A percentile compares a stretch with the other conserved stretches of the same genome.
phyloP scores from a whole-genome alignment of 2,797 vertebrate species.

The Sebastes kiyomatsui region DNA sequence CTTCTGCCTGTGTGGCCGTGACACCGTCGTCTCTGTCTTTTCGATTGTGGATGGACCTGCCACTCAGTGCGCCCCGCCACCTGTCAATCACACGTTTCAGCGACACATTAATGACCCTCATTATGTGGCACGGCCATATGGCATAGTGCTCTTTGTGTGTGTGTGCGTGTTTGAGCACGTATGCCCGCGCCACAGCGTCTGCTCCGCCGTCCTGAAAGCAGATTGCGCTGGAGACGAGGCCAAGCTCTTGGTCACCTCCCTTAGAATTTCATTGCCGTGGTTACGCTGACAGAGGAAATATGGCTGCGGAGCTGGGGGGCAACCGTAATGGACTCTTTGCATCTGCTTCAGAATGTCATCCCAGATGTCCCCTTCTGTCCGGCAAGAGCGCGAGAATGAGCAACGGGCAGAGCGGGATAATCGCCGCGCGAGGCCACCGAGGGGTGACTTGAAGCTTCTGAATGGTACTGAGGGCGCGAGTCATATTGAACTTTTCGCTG shows the following conservation, averaged over 20 bases:
- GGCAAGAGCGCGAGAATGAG: slow-evolving; percentile 41
- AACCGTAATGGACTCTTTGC: slow-evolving; percentile 68
- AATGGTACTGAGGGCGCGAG: neutral
- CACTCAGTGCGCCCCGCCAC: slow-evolving; percentile 57
- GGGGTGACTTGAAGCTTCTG: neutral
- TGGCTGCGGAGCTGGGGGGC: slow-evolving; percentile 56
- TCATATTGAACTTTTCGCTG: slow-evolving; percentile 1
- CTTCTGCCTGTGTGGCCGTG: slow-evolving; percentile 17
- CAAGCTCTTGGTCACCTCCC: slow-evolving; percentile 65
- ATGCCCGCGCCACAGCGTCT: neutral
- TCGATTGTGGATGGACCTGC: slow-evolving; percentile 57
- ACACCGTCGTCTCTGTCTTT: slow-evolving; percentile 49
- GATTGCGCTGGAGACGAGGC: slow-evolving; percentile 72
- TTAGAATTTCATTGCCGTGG: slow-evolving; percentile 54
- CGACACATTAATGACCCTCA: slow-evolving; percentile 74
- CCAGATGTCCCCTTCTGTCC: slow-evolving; percentile 73
- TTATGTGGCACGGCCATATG: slow-evolving; percentile 70
- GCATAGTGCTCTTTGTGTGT: neutral
- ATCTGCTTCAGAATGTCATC: slow-evolving; percentile 73
- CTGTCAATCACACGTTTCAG: slow-evolving; percentile 71
- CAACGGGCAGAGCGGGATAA: slow-evolving; percentile 4
- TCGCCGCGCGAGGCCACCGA: neutral
- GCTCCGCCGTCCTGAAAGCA: slow-evolving; percentile 59
- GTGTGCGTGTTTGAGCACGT: slow-evolving; percentile 8
- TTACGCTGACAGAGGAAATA: slow-evolving; percentile 71